Evolutionary conservation across 2,888 invertebrate species (phyloP).

Genomic region (Drosophila setosimentum): DNA sequence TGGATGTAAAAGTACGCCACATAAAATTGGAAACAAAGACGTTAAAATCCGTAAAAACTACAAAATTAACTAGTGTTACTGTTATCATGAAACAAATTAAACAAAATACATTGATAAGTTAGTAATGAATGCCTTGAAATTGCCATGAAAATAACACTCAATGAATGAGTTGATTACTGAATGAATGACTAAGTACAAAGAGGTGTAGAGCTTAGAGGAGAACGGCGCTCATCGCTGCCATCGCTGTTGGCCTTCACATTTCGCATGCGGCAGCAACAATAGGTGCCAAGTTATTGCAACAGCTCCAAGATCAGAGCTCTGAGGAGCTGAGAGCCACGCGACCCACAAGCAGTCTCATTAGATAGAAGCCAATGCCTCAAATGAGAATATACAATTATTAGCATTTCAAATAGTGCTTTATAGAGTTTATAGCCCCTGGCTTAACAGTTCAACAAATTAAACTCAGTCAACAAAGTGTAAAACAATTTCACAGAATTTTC

Average conservation of each 20-base stretch:
- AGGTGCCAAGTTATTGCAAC: conserved; percentile 55
- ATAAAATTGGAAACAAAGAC: conserved; percentile 9
- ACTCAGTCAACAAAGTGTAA: conserved; percentile 48
- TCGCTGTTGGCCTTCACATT: conserved; percentile 72
- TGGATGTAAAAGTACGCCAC: background rate
- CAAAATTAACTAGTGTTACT: conserved; percentile 24
- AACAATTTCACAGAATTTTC: background rate
- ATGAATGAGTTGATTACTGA: conserved; percentile 51
- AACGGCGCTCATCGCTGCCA: conserved; percentile 27
- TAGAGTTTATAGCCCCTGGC: conserved; percentile 11
- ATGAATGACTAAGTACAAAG: conserved; percentile 36
- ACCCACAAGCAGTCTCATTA: conserved; percentile 41
- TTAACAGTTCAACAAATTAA: conserved; percentile 54
- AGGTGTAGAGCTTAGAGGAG: conserved; percentile 2
- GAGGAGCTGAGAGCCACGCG: conserved; percentile 31
- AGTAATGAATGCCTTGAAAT: conserved; percentile 47
- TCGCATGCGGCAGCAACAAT: conserved; percentile 68
- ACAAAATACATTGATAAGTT: conserved; percentile 52
- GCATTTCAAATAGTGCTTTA: conserved; percentile 6
- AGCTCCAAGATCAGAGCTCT: conserved; percentile 14
- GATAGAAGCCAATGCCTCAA: conserved; percentile 28
- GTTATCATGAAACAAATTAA: conserved; percentile 36
- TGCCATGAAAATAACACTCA: conserved; percentile 49
- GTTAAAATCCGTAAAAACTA: conserved; percentile 14
- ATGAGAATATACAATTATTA: conserved; percentile 35